Base-by-base conservation (phyloP, 2,113 vertebrate genomes). In the Psilopsiagon aymara region DNA sequence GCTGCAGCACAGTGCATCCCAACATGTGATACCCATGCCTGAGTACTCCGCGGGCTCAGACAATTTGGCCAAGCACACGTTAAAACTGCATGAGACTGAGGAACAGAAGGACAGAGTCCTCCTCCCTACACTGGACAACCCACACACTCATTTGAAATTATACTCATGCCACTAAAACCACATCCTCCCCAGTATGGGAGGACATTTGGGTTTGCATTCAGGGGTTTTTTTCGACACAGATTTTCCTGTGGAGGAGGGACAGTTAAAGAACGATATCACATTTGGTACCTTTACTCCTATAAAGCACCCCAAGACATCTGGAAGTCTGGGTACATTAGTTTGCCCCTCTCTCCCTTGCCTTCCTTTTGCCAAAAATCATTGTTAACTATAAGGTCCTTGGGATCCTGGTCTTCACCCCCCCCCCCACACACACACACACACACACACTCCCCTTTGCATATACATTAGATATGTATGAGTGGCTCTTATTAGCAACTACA, bases 401-500 rank as follows among this genome's bases (percentile, higher is more conserved):
- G 57, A 85, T 93, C 68, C 62, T 59, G 37, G 31, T 78, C 69
- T 85, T 69, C 35, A 78, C 69, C 69, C 64, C 33, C 7, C 13
- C 27, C 35, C 35, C 35, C 35, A 46, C 60, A 33, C 41, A 43
- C 17, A 53, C 21, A 46, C 23, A 37, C 35, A 46, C 60, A 33
- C 41, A 43, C 17, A 53, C 21, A 46, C 23, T 24, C 47, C 17
- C 33, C 13, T 87, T 68, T 70, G 59, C 18, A 66, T 17, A 19
- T 15, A 3, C 7, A 8, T 68, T 23, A 86, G 49, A 16, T 21
- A 35, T 0, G 1, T 35, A n/a, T 0, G 8, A 84, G 28, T 2
- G 17, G 47, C n/a, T 23, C 29, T 83, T 88, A 44, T 75, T 6
- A 81, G 17, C 39, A 53, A 43, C 25, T 46, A 33, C 66, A 43